Base-by-base conservation (phyloP, 1,140 invertebrate genomes). In the Prorops nasuta region DNA sequence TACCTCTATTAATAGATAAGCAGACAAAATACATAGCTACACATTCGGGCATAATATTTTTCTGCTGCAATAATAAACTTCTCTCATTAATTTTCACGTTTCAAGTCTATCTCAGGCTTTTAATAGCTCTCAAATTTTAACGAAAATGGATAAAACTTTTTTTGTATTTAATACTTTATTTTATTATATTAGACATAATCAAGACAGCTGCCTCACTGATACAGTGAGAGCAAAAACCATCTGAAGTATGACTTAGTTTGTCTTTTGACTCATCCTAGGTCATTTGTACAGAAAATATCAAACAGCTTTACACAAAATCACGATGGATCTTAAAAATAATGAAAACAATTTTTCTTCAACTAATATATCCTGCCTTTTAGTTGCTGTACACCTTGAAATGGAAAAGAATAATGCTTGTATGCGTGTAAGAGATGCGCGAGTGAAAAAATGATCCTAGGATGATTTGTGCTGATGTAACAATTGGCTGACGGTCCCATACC, bases 151-250 rank as follows among this genome's bases (percentile, higher is more conserved):
- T 36, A 58, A 41, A 43, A 58, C n/a, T n/a, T 19, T 45, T 39
- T 54, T 67, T 55, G 36, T 64, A 66, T 66, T 69, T 68, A 71
- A 69, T 76, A 71, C 64, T 73, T 64, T 56, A 71, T 60, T 67
- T 65, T 44, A 21, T 65, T 71, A 64, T 54, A 67, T 67, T 63
- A 66, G 56, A 67, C 50, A 67, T 63, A 68, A 66, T 57, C 51
- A 60, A 58, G 58, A 66, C 47, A 49, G 37, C 60, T 64, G 63
- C 60, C 70, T 72, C 74, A 74, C 75, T 77, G 73, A 77, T 77
- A 74, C 75, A 77, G 74, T 74, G 72, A 77, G 67, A 67, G 64
- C 66, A 63, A 54, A 45, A 18, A 53, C 60, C 41, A 38, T 60
- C 58, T 58, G 51, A 59, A 58, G 42, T 52, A 35, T 69, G 63